Conservation (phyloP, 2,888 invertebrate species). For the Drosophila neotestacea region DNA sequence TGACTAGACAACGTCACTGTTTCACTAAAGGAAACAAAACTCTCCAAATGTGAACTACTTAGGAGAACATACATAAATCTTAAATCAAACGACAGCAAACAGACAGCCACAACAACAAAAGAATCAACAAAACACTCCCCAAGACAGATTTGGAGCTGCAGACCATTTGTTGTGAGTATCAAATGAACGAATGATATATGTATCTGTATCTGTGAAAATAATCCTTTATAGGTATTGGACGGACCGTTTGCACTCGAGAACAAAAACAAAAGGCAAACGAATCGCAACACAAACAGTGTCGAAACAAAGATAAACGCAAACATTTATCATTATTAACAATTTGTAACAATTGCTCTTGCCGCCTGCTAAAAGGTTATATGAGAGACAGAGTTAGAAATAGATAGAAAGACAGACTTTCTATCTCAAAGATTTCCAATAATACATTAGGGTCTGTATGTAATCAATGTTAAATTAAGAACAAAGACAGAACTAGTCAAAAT, state of each 20-base stretch:
- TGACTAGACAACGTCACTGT: constrained; percentile 14
- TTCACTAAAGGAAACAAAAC: constrained; percentile 12
- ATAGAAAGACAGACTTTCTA: background rate
- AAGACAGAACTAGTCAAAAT: constrained; percentile 1
- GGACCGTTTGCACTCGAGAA: constrained; percentile 10
- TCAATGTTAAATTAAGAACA: constrained; percentile 39
- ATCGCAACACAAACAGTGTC: constrained; percentile 22
- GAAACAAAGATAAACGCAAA: constrained; percentile 36
- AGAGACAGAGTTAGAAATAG: background rate
- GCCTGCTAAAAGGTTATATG: background rate
- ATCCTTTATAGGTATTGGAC: background rate
- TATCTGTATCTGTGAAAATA: constrained; percentile 5
- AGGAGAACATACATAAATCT: constrained; percentile 33
- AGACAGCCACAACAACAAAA: constrained; percentile 13
- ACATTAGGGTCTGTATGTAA: constrained; percentile 20
- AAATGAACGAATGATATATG: constrained; percentile 35
- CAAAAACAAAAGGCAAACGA: constrained; percentile 13
- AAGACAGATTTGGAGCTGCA: constrained; percentile 5
- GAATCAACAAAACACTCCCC: background rate
- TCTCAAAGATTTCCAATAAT: constrained; percentile 13
- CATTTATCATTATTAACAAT: constrained; percentile 66
- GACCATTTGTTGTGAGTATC: constrained; percentile 27
- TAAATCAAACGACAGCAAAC: constrained; percentile 21
- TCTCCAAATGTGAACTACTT: constrained; percentile 38
- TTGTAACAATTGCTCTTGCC: constrained; percentile 41